A percentile compares a stretch with the other conserved stretches of the same genome.
Evolutionary conservation across 2,797 vertebrate genomes (phyloP).

Genomic region (Mormyrops boulengeri): DNA sequence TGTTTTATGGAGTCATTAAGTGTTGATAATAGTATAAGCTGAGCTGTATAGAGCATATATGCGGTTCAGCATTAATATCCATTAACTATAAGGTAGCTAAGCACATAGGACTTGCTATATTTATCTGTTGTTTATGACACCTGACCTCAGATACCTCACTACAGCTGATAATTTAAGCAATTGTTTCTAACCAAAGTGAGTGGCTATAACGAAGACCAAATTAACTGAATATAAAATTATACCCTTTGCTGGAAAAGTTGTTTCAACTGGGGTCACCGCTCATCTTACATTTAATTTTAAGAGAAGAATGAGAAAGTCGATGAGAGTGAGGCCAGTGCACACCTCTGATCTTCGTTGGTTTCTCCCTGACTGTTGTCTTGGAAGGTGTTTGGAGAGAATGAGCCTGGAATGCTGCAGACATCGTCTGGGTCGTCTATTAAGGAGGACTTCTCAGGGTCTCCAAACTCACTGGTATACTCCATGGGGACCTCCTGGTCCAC

Average conservation of each 20-base stretch:
- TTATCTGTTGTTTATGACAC: not conserved
- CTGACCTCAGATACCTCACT: not conserved
- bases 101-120: not conserved
- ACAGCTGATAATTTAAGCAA: not conserved
- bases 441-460: slow-evolving; percentile 67
- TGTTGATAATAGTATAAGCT: not conserved
- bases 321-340: not conserved
- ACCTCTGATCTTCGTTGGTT: slow-evolving; percentile 71
- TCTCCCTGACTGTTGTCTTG: slow-evolving; percentile 68
- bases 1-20: not conserved
- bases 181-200: not conserved
- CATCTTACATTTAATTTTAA: not conserved
- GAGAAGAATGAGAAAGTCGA: not conserved
- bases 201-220: not conserved
- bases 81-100: not conserved
- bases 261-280: not conserved
- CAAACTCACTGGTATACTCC: slow-evolving; percentile 74
- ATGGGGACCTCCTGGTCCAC: slow-evolving; percentile 69
- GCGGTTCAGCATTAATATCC: not conserved
- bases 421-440: slow-evolving; percentile 73
- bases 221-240: not conserved
- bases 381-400: slow-evolving; percentile 63
- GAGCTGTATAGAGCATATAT: not conserved
- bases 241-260: not conserved
- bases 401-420: slow-evolving; percentile 72